Base-by-base conservation (phyloP, 2,797 vertebrate species). In the Phrynocephalus vlangalii region DNA sequence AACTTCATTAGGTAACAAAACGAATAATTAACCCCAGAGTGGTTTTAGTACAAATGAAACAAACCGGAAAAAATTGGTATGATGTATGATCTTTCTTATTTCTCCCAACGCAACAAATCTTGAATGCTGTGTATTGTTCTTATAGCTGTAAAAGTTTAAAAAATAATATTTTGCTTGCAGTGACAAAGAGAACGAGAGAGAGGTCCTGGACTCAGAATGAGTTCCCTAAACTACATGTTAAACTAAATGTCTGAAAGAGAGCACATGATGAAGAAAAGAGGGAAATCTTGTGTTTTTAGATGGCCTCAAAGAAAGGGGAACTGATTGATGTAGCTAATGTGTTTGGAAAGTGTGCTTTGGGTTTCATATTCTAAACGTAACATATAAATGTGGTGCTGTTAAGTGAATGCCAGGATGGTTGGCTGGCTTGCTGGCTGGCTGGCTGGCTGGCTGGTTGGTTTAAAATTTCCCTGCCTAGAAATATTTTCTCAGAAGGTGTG, bases 171-270 rank as follows among this genome's bases (percentile, higher is more conserved):
- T 95, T 88, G 84, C 87, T 88, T 95, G 92, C 90, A 91, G 89
- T 92, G 90, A 91, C 90, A 93, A 84, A 92, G 85, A 93, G 91
- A 44, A 81, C 89, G 90, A 93, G 88, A 92, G 87, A 95, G 89
- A 91, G 88, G 93, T 93, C 93, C 93, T 0, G 93, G 94, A 95
- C 89, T 90, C 91, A 94, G 92, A 95, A 93, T 92, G 92, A 94
- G 94, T 95, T 92, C 88, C 86, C 28, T 5, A 18, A 78, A 50
- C 90, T 91, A 89, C 90, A 95, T 93, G 86, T 94, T 95, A 81
- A 91, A 92, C 88, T 92, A 91, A 87, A 90, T 77, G 91, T 92
- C 91, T 91, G 86, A 91, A 92, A 93, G 89, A 90, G 52, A 33
- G 91, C 91, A 91, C 88, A 88, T 78, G 88, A 68, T 87, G 75